These are phyloP conservation scores for Exephanes ischioxanthus DNA, from an alignment of 2,888 invertebrate genomes.

Conservation along the genomic window DNA sequence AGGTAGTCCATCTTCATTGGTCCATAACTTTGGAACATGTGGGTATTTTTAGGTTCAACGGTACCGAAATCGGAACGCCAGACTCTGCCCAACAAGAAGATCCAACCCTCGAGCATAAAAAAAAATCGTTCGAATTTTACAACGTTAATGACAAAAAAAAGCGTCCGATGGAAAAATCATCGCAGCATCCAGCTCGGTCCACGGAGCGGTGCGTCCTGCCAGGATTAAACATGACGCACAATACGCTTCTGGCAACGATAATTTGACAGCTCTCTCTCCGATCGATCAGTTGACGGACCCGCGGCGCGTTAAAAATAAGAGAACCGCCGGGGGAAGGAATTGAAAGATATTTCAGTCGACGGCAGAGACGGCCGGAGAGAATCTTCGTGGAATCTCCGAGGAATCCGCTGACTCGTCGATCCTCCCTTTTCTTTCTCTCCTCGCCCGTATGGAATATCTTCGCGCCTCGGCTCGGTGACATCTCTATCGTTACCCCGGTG, in stretches of 20 bases:
- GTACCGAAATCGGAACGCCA: no score
- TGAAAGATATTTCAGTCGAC: slow-evolving; percentile 39
- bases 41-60: no score
- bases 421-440: slow-evolving; percentile 20
- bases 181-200: no score
- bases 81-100: no score
- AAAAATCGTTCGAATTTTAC: no score
- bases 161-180: no score
- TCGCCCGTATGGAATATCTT: slow-evolving; percentile 63
- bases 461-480: slow-evolving; percentile 77
- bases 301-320: no score
- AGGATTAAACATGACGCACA: neutral
- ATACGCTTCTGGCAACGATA: neutral
- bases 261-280: neutral
- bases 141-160: no score
- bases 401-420: slow-evolving; percentile 80
- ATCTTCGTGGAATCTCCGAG: slow-evolving; percentile 68
- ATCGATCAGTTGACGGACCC: no score
- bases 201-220: slow-evolving; percentile 25
- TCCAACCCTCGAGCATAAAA: no score
- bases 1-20: no score
- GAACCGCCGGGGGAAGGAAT: slow-evolving; percentile 14
- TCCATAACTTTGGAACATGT: no score
- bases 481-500: slow-evolving; percentile 73
- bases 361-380: slow-evolving; percentile 48